Evolutionary conservation across 2,888 invertebrate genomes (phyloP), one percentile per base, ranked within the genome.

Genomic region (Tetranychus truncatus): DNA sequence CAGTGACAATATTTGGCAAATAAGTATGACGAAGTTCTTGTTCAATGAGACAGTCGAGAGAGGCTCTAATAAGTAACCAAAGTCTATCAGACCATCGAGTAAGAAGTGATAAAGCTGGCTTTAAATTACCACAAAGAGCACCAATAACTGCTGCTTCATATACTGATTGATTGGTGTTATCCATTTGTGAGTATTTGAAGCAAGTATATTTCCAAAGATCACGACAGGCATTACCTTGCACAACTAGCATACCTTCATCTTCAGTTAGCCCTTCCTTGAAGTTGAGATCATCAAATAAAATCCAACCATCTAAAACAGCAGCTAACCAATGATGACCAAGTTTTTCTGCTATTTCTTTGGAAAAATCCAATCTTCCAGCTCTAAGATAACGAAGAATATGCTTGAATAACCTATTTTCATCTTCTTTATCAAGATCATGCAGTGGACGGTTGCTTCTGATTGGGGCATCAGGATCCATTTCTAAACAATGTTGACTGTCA

Each of bases 271-370:
- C 77, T 80, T 81, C 74, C 74, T 86, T 85, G 7, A 74, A 69
- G n/a, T 73, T 73, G 7, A 91, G 88, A 84, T 95, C 93, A 81
- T 95, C 91, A 80, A 89, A 87, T 45, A 93, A 85, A 75, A 89
- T 86, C 93, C 95, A 95, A 4, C 95, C 95, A 82, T 94, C 90
- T 66, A 95, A 84, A 34, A 91, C 88, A 6, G 92, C 92, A 1
- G 93, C 93, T 74, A 92, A 85, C 95, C 95, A 95, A 1, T 90
- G 88, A 82, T 95, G 94, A 0, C 95, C 95, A 90, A 90, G 34
- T 81, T 88, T 89, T 71, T 89, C 87, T 80, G 93, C 92, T 65
- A 93, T 82, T 77, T 89, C 87, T 81, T 93, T 88, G 1, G 82
- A 83, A 80, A 90, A 89, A 79, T 89, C 89, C 76, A 94, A 86